Base-by-base conservation (phyloP, 2,797 vertebrate genomes). In the Pteropus rufus region DNA sequence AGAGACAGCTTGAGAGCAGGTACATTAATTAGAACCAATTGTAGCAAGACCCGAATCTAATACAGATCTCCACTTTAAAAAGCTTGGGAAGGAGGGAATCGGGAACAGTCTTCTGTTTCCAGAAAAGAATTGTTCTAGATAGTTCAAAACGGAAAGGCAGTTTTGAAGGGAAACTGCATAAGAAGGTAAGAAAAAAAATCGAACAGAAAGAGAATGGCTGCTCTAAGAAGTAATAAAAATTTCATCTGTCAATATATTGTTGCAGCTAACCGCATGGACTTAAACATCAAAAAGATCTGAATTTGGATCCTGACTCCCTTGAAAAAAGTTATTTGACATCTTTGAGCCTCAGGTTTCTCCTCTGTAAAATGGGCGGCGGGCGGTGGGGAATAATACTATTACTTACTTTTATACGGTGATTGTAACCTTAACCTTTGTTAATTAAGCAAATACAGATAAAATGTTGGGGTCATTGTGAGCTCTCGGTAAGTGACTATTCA, bases 1-100 rank as follows among this genome's bases (percentile, higher is more conserved):
- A 72, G 82, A 97, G 79, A 95, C 58, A 89, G 90, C 93, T 92
- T 75, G 77, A 91, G 91, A 95, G 95, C 77, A 95, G 36, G 77
- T 88, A 95, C 84, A 91, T 95, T 96, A 92, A 97, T 98, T 97
- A 94, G 86, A 97, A 95, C 82, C 94, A 91, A 95, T 69, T 93
- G 73, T 82, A 88, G 85, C 81, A 93, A 93, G 73, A 83, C 95
- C 77, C 89, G 93, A 95, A 89, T 94, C 65, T 70, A 93, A 89
- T 81, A 85, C 44, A 95, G 88, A 93, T 93, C 90, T 96, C 83
- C 44, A 83, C 64, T 95, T 95, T 95, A 86, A 95, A 97, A 93
- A 67, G 26, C n/a, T 44, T 34, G 7, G 58, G 26, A 56, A 58
- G 24, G 23, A 31, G n/a, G 49, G 44, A 26, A 4, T 72, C 5